These are phyloP conservation scores for Sturmia bella DNA, from an alignment of 2,888 invertebrate genomes.

Conservation along the genomic window DNA sequence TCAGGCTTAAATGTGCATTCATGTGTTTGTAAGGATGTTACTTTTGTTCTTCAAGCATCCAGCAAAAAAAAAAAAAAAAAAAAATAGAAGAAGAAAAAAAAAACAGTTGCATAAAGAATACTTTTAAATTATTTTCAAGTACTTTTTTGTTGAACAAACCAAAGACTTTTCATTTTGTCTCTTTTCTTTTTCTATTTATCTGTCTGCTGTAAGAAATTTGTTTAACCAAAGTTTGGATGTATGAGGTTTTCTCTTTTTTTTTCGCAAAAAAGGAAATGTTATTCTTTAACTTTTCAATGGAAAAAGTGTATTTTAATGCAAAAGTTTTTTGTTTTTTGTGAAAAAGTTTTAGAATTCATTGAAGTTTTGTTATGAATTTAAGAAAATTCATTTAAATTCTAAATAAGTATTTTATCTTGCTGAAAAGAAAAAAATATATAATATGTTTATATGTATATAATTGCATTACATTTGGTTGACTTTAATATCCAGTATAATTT, in stretches of 20 bases:
- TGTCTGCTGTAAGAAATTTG: not conserved
- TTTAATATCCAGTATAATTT: no score
- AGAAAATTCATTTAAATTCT: no score
- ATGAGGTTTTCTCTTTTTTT: not conserved
- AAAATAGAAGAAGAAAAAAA: no score
- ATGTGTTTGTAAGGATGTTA: no score
- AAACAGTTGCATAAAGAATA: not conserved
- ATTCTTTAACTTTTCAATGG: not conserved
- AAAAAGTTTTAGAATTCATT: not conserved
- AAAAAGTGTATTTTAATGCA: not conserved
- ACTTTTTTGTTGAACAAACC: constrained; percentile 2
- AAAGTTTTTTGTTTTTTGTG: not conserved
- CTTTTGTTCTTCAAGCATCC: no score
- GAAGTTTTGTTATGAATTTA: not conserved
- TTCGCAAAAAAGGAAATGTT: not conserved
- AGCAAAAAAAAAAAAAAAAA: no score
- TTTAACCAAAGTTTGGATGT: not conserved
- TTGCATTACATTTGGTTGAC: no score
- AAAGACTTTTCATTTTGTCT: not conserved
- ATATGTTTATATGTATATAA: no score
- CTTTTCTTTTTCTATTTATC: not conserved
- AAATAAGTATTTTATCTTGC: no score
- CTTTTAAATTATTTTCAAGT: constrained; percentile 8
- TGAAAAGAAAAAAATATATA: no score
- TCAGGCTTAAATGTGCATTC: no score